Evolutionary conservation across 1,140 invertebrate species (phyloP), one percentile per base, ranked within the genome.

Genomic region (Calosoma granatense): DNA sequence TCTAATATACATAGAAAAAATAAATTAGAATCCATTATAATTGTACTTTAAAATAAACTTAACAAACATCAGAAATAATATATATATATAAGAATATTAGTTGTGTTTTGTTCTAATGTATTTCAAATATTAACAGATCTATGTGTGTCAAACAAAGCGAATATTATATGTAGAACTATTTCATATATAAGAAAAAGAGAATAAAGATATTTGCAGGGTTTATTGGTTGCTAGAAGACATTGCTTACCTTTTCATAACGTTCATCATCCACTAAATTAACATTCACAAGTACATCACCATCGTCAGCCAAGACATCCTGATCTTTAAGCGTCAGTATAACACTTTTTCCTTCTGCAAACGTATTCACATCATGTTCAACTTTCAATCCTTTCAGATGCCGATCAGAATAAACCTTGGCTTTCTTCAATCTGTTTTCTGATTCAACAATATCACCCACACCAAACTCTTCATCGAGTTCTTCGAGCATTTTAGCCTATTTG

Each of bases 261-360:
- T 99, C 96, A 66, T 95, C 84, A 69, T 99, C 96, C 0, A 93
- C 68, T 68, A 98, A 85, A 72, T 98, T 99, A 1, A 98, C 92
- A 78, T 98, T 99, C 20, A 98, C 83, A 20, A 99, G 77, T 14
- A 92, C 85, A 76, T 99, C 97, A 1, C 81, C 81, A 54, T 88
- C 85, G 53, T 94, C 89, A 60, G 94, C 88, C 22, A 99, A 76
- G 20, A 98, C 85, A 65, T 82, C 87, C 72, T 89, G 86, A 76
- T 99, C 97, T 72, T 97, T 90, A 17, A 99, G 75, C 0, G 97
- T 98, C 58, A 99, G 76, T 60, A 99, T 86, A 2, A 95, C 81
- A 56, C 84, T 83, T 65, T 80, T 80, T 20, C 93, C 95, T 72
- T 97, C 94, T 11, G 77, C 76, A 72, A 99, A 88, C 61, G 75